Evolutionary conservation across 2,888 invertebrate species (phyloP).

Genomic region (Balanococcus diminutus): DNA sequence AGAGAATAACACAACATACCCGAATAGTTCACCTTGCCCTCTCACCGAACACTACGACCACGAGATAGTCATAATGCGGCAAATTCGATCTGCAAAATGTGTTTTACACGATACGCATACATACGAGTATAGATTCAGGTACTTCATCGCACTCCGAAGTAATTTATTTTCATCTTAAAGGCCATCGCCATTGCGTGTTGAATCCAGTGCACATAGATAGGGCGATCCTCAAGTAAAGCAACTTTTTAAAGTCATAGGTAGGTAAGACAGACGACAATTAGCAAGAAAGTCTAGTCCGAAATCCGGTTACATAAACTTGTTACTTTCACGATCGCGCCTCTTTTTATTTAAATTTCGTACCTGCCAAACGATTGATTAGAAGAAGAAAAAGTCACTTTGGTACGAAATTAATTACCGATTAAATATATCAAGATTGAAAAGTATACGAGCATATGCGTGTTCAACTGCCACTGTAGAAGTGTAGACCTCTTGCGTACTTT

Average conservation of each 20-base stretch:
- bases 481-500: background rate
- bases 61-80: background rate
- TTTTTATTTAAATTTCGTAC: conserved; percentile 25
- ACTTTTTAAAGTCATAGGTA: background rate
- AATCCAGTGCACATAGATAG: background rate
- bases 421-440: background rate
- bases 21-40: background rate
- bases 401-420: conserved; percentile 29
- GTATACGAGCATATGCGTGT: background rate
- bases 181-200: background rate
- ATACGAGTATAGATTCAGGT: background rate
- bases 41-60: no score
- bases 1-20: background rate
- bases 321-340: conserved; percentile 35
- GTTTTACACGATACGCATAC: background rate
- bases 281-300: conserved; percentile 29
- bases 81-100: conserved; percentile 28
- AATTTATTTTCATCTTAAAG: conserved; percentile 9
- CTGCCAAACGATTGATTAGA: background rate
- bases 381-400: background rate
- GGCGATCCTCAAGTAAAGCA: background rate
- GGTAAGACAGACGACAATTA: background rate
- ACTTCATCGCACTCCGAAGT: background rate
- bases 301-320: conserved; percentile 35
- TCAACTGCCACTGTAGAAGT: background rate